A percentile compares a stretch with the other conserved stretches of the same genome.
phyloP scores from a whole-genome alignment of 2,113 vertebrate genomes.

The Mesitornis unicolor region DNA sequence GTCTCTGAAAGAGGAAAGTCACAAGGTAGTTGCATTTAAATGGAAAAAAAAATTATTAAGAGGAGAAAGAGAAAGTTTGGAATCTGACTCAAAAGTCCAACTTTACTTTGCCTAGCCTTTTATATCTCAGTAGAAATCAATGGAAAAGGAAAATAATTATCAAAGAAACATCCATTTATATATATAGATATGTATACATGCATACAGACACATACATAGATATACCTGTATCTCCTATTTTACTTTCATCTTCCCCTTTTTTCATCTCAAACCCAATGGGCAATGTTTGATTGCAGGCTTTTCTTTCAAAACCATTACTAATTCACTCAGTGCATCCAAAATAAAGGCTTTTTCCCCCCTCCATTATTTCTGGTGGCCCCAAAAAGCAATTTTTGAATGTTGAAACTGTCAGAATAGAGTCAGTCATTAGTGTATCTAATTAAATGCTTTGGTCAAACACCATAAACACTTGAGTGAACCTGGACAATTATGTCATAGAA shows the following conservation, averaged over 20 bases:
- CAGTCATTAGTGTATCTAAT: background rate
- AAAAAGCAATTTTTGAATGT: background rate
- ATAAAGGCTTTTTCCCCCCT: background rate
- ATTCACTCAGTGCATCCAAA: background rate
- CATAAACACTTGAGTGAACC: background rate
- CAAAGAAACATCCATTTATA: background rate
- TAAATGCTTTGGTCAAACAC: background rate
- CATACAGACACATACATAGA: accelerated
- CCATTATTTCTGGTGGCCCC: background rate
- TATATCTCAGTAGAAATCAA: background rate
- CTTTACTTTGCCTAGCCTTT: background rate
- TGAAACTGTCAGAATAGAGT: background rate
- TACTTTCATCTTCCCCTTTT: background rate
- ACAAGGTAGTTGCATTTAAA: background rate
- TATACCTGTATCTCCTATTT: background rate
- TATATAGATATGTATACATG: too few species aligned
- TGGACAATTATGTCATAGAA: background rate
- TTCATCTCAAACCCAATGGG: background rate
- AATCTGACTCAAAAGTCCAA: background rate
- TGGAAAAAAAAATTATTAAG: background rate
- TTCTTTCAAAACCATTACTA: background rate
- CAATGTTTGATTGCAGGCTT: background rate
- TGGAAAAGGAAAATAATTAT: background rate
- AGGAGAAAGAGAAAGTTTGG: background rate
- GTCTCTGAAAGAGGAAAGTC: background rate